Evolutionary conservation across 2,113 vertebrate genomes (phyloP), one percentile per base, ranked within the genome.

Genomic region (Aspidoscelis tigris): DNA sequence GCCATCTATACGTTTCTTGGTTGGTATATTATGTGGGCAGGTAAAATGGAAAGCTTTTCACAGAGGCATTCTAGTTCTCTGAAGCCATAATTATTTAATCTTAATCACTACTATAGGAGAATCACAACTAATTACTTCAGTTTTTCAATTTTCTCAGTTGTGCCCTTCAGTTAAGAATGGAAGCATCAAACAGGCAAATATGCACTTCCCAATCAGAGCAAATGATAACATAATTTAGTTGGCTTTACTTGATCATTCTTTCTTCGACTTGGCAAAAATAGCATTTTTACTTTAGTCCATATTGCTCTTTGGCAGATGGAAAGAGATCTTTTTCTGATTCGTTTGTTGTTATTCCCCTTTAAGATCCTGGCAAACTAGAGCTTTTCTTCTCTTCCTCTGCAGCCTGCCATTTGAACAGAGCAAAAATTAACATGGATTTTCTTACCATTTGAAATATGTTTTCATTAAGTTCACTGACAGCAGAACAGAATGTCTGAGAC

Each of bases 21-120:
- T 14, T 0, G 39, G 87, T 55, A 33, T 11, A 50, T 39, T 65
- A 7, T 43, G 50, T 43, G 55, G 11, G 24, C 84, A 61, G 12
- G 70, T 8, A 73, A 0, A 1, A 44, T 85, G 50, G 89, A 18
- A 91, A 90, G 89, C 86, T 88, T 47, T 86, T 39, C 69, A 7
- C 79, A 22, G 88, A 79, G 58, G 50, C 82, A 66, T 83, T 58
- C 0, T 14, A 21, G 5, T 81, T 83, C 81, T 71, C 87, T 87
- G 78, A 0, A 0, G 80, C 84, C 24, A 89, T 93, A 92, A 95
- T 95, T 94, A 95, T 93, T 89, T 90, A 89, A 80, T 89, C 66
- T 94, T 95, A 95, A 95, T 96, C 93, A 92, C 58, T 83, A 89
- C 93, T 93, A 90, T 91, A 92, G 92, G 90, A 82, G 91, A 89